Evolutionary conservation across 1,140 invertebrate species (phyloP).

Genomic region (Portunus trituberculatus): DNA sequence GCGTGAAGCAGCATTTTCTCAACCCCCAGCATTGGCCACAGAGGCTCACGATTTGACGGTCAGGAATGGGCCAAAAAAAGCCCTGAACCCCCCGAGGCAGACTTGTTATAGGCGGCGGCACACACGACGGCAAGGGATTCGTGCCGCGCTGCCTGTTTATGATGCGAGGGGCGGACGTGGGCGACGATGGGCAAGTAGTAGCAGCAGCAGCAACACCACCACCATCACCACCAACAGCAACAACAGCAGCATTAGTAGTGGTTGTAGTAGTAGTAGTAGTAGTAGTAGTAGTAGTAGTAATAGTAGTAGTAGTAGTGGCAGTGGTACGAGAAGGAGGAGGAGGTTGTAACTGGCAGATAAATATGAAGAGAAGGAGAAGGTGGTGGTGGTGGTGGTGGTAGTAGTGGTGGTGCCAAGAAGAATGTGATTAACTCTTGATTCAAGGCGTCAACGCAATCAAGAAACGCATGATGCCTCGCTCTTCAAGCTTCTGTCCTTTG

Average conservation of each 20-base stretch:
- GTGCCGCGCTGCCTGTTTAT: not conserved
- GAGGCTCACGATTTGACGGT: conserved; percentile 10
- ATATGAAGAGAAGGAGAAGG: no score
- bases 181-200: not conserved
- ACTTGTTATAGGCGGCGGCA: conserved; percentile 8
- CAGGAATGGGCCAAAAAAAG: not conserved
- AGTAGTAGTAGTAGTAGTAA: not conserved
- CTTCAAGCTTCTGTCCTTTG: conserved; percentile 18
- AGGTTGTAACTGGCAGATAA: not conserved
- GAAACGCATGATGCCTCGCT: not conserved
- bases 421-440: conserved; percentile 11
- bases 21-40: not conserved
- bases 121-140: not conserved
- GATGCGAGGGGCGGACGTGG: not conserved
- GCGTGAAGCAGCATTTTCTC: not conserved
- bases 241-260: no score
- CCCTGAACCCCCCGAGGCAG: not conserved
- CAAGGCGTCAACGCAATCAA: not conserved
- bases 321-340: not conserved
- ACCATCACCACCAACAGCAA: no score
- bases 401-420: no score
- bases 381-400: no score
- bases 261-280: not conserved
- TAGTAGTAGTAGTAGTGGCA: not conserved
- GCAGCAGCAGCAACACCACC: no score